Conservation (phyloP, 2,888 invertebrate genomes). For the Dorcus hopei region DNA sequence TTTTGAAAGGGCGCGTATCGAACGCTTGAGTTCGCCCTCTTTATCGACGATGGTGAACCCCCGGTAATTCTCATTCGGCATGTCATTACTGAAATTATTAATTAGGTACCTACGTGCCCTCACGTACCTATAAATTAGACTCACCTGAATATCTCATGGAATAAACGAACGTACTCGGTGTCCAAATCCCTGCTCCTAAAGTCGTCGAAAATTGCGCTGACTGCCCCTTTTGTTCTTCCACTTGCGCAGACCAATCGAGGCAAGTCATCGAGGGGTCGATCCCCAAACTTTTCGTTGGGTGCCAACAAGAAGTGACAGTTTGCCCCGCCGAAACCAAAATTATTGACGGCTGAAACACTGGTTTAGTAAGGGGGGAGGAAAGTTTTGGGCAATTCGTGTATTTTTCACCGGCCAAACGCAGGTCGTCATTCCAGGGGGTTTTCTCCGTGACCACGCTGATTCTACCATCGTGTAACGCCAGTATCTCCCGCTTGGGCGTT, state of each 20-base stretch:
- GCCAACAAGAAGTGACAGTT: conserved; percentile 70
- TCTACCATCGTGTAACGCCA: conserved; percentile 61
- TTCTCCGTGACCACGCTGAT: conserved; percentile 71
- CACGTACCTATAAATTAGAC: background rate
- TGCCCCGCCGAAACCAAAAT: conserved; percentile 89
- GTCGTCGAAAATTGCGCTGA: conserved; percentile 61
- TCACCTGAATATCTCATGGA: conserved; percentile 33
- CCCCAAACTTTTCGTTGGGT: conserved; percentile 58
- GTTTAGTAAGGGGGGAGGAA: background rate
- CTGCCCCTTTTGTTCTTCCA: conserved; percentile 74
- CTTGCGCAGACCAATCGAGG: conserved; percentile 70
- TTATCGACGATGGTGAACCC: conserved; percentile 1
- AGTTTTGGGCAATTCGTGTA: background rate
- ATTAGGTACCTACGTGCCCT: background rate
- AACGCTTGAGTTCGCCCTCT: background rate
- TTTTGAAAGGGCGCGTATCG: background rate
- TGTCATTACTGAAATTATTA: background rate
- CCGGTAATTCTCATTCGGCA: conserved; percentile 1
- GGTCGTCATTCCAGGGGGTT: conserved; percentile 59
- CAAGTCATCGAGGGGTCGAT: conserved; percentile 61
- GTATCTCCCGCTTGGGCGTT: conserved; percentile 51
- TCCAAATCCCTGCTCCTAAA: conserved; percentile 52
- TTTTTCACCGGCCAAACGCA: conserved; percentile 65
- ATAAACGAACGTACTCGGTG: conserved; percentile 32
- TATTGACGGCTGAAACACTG: conserved; percentile 57